Base-by-base conservation (phyloP, 1,140 invertebrate species). In the Hylyphantes graminicola region DNA sequence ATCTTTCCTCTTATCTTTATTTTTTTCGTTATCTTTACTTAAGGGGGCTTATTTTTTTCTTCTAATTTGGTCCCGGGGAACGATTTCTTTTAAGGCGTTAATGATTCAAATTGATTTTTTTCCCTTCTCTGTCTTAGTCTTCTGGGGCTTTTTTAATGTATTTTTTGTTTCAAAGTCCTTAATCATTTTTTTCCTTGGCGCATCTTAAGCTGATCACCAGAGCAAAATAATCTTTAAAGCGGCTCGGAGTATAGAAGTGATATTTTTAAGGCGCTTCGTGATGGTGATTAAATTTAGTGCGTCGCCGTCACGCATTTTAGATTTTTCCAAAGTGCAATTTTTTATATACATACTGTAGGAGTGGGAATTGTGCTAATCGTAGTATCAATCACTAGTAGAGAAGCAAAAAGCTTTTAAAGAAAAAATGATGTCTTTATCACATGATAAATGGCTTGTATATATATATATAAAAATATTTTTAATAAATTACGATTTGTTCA, bases 41-140 rank as follows among this genome's bases (percentile, higher is more conserved):
- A 35, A 35, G 35, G 35, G 35, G 35, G 35, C 35, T 21, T n/a
- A 13, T 50, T n/a, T 79, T 70, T 35, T 79, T 70, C 19, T 65
- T 70, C 48, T 80, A 68, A 70, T 83, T 83, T 75, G 19, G 57
- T 67, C 68, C 19, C n/a, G 19, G 53, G 70, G 68, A 64, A 76
- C n/a, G 75, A 78, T 76, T 76, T 76, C 19, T 50, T 76, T 76
- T 76, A 76, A 81, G 57, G 59, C 80, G 59, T 83, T 83, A 83
- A 83, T 83, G 80, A 83, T 75, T 74, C 63, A 74, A 83, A 83
- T 83, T 81, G 78, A 81, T 81, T 81, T 83, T 57, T 81, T 74
- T 67, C 48, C 68, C 35, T n/a, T 64, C 48, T 13, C 17, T 21
- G 13, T n/a, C 13, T 50, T 50, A 10, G 5, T 63, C 55, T 63